Percentiles rank a stretch among this genome's conserved stretches.
Conservation (phyloP, 30 jellyfish, hydroid and myxozoan genomes). For the Aurelia aurita region DNA sequence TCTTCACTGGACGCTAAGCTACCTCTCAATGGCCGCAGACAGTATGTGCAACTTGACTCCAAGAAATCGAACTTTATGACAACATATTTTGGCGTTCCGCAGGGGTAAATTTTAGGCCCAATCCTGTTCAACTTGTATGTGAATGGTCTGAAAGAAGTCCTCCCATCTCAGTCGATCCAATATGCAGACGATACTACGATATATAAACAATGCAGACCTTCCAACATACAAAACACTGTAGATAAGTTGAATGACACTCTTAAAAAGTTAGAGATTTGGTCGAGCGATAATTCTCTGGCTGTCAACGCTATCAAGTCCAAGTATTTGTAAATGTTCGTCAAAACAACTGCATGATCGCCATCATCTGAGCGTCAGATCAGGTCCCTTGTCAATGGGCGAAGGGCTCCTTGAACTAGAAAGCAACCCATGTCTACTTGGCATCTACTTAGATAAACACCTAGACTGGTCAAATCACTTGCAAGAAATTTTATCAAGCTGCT, state of each 20-base stretch:
- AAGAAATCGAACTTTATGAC: not conserved
- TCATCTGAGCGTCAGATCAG: not conserved
- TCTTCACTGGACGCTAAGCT: constrained; percentile 15
- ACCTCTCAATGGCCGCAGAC: constrained; percentile 15
- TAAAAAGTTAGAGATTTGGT: no score
- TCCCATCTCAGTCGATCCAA: not conserved
- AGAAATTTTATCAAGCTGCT: constrained; percentile 3
- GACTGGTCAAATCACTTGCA: constrained; percentile 32
- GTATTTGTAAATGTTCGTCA: no score
- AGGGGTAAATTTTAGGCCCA: constrained; percentile 8
- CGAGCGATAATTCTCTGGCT: no score
- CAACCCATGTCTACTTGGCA: constrained; percentile 30
- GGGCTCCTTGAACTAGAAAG: constrained; percentile 10
- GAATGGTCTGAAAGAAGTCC: not conserved
- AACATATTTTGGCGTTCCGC: constrained; percentile 1
- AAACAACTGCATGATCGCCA: not conserved
- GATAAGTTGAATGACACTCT: no score
- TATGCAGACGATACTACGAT: constrained; percentile 3
- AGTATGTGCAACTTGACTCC: constrained; percentile 7
- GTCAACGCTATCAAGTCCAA: no score
- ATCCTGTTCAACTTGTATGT: not conserved
- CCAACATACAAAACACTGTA: constrained; percentile 22
- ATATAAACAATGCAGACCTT: not conserved
- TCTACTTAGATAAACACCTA: constrained; percentile 25
- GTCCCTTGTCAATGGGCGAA: not conserved